A percentile compares a stretch with the other conserved stretches of the same genome.
Conservation (phyloP, 2,888 invertebrate genomes). For the Tachina lurida region DNA sequence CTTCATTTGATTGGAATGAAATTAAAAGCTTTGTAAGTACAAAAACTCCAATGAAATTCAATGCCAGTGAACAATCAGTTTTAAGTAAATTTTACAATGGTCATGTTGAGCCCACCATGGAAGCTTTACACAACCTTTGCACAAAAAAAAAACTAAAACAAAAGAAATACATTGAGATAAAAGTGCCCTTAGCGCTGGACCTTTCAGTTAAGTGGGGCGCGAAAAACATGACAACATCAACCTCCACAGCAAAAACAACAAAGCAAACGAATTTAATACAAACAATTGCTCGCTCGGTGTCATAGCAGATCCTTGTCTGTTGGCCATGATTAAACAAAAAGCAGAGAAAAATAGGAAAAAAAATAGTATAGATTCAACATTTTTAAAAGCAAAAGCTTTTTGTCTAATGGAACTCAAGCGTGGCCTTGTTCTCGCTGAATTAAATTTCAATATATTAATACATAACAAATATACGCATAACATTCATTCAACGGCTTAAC, state of each 20-base stretch:
- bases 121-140: slow-evolving; percentile 28
- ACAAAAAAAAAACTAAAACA: slow-evolving; percentile 34
- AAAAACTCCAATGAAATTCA: slow-evolving; percentile 73
- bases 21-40: slow-evolving; percentile 31
- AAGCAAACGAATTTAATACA: slow-evolving; percentile 62
- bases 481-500: slow-evolving; percentile 56
- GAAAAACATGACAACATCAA: slow-evolving; percentile 64
- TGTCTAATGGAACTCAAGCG: slow-evolving; percentile 81
- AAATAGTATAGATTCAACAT: background rate
- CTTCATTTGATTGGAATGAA: slow-evolving; percentile 61
- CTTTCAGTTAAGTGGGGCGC: slow-evolving; percentile 67
- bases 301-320: slow-evolving; percentile 33
- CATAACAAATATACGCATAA: slow-evolving; percentile 39
- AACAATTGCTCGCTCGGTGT: slow-evolving; percentile 42
- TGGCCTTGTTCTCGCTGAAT: slow-evolving; percentile 78
- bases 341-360: background rate
- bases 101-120: slow-evolving; percentile 16
- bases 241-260: slow-evolving; percentile 25
- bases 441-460: slow-evolving; percentile 78
- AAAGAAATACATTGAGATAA: slow-evolving; percentile 41
- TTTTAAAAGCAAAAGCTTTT: slow-evolving; percentile 73
- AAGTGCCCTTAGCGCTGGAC: slow-evolving; percentile 67
- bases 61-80: slow-evolving; percentile 70
- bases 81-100: slow-evolving; percentile 40
- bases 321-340: slow-evolving; percentile 49